Percentiles rank a stretch among this genome's conserved stretches.
Conservation (phyloP, 2,113 vertebrate genomes). For the Pseudopodoces humilis region DNA sequence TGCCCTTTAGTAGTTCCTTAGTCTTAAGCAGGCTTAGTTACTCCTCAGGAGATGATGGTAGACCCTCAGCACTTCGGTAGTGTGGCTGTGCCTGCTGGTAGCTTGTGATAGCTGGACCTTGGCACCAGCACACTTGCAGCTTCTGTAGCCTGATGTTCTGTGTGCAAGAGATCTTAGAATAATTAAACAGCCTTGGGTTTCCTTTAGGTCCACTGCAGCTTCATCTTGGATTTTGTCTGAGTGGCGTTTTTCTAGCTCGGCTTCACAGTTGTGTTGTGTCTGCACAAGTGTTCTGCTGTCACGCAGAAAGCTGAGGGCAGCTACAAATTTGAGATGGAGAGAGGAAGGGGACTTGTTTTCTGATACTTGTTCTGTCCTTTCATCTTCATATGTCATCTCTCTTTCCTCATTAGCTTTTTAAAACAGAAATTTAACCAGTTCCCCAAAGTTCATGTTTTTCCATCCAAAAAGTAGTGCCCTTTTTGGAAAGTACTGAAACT, state of each 20-base stretch:
- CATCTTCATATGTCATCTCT: neutral
- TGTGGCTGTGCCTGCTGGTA: neutral
- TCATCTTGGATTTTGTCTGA: neutral
- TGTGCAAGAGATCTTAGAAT: neutral
- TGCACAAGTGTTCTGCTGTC: neutral
- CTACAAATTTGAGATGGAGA: neutral
- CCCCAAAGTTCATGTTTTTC: neutral
- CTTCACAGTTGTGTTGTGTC: neutral
- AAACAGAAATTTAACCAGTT: neutral
- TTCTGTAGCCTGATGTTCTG: neutral
- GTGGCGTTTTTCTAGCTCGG: neutral
- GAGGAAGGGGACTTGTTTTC: neutral
- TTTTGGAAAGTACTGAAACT: neutral
- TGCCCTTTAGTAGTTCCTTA: neutral
- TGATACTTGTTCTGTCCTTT: neutral
- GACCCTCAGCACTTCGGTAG: neutral
- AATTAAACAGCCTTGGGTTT: neutral
- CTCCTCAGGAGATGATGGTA: rapidly evolving
- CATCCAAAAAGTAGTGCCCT: neutral
- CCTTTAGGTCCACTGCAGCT: neutral
- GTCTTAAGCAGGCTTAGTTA: neutral
- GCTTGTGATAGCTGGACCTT: neutral
- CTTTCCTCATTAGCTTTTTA: neutral
- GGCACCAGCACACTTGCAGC: neutral
- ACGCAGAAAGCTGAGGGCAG: neutral